phyloP scores from a whole-genome alignment of 1,140 invertebrate genomes.

The Drosophila fuyamai region DNA sequence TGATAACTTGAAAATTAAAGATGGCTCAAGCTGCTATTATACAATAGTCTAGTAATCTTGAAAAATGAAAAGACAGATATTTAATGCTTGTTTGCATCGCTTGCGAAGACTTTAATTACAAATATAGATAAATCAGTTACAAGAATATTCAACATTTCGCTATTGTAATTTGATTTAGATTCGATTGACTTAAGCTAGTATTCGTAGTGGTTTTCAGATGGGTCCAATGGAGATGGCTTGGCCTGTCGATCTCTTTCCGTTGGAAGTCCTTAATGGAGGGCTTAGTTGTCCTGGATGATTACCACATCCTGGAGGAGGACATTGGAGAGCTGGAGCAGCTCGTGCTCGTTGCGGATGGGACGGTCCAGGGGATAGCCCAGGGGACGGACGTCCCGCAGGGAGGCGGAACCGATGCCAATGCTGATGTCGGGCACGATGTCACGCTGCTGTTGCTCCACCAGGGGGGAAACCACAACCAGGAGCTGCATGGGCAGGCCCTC shows the following conservation, averaged over 20 bases:
- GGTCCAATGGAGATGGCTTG: background rate
- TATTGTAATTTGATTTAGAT: conserved; percentile 11
- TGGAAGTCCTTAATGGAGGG: no score
- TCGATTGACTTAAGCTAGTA: conserved; percentile 28
- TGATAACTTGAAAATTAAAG: no score
- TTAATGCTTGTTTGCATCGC: conserved; percentile 64
- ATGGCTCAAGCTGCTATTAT: no score
- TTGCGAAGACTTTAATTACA: conserved; percentile 59
- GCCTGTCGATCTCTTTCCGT: conserved; percentile 7
- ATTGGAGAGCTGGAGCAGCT: conserved; percentile 73
- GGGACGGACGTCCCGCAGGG: conserved; percentile 53
- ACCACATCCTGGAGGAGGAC: conserved; percentile 74
- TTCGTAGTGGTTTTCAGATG: conserved; percentile 5
- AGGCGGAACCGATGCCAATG: conserved; percentile 53
- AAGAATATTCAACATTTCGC: conserved; percentile 28
- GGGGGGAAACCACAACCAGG: conserved; percentile 85
- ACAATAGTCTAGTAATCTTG: background rate
- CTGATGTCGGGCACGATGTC: conserved; percentile 25
- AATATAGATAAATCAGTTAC: conserved; percentile 24
- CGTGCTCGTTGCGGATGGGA: conserved; percentile 65
- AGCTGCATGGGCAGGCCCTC: conserved; percentile 88
- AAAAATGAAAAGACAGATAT: background rate
- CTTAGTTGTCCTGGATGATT: conserved; percentile 74
- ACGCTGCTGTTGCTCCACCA: conserved; percentile 18
- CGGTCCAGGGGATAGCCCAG: conserved; percentile 85